Base-by-base conservation (phyloP, 2,888 invertebrate species). In the Strigamia crassipes region DNA sequence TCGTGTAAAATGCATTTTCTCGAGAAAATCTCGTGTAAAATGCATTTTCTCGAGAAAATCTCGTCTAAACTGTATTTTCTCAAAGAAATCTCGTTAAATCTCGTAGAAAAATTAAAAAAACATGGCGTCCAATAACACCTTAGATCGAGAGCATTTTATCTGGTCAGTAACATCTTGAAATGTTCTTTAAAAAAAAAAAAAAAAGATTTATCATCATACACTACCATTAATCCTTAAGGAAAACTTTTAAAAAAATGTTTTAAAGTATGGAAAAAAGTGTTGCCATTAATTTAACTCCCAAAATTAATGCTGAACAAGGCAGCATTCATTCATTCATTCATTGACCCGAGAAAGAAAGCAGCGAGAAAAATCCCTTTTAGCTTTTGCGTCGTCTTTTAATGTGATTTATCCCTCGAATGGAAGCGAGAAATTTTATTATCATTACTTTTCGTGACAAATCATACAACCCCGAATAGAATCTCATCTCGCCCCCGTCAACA, bases 381-480 rank as follows among this genome's bases (percentile, higher is more conserved):
- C 73, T 31, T n/a, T 23, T 12, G 73, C 5, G 15, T 73, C 27
- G 31, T 31, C 73, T 13, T 73, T 73, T 73, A 73, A 73, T 73
- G 2, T 31, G 73, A 73, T 73, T 73, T 73, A 73, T 73, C 38
- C 38, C 73, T 73, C 73, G 23, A 73, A 27, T 73, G 15, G 73
- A 27, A 73, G 73, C 73, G 27, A n/a, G 31, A 31, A 73, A 31
- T 73, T 23, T 73, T 27, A 73, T 73, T 73, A 73, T 73, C 73
- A 73, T 73, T 73, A 73, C 73, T 73, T 73, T 27, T 73, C 73
- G 15, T 73, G 73, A 73, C 73, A 73, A 73, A 73, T 73, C 73
- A 73, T 27, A 27, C 73, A 31, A 73, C 31, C 27, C 13, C 10
- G 31, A 12, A 66, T 1, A 27, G 66, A 23, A 73, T 31, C 27